Conservation (phyloP, 2,888 invertebrate genomes). For the Nomada ruficornis region DNA sequence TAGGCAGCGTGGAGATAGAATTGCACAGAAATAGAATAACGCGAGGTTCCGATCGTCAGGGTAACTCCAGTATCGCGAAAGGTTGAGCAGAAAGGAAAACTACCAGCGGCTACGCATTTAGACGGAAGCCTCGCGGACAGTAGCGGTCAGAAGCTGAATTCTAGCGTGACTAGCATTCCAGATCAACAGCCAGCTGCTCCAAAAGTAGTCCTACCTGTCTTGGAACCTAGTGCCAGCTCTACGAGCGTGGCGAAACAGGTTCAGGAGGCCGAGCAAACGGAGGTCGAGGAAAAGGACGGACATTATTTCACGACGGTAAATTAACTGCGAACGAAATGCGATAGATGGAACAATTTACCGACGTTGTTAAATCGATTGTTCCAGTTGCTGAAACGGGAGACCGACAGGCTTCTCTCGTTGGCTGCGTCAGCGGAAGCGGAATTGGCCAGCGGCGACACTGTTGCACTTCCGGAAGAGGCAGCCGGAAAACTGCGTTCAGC, state of each 20-base stretch:
- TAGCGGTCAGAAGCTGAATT: constrained; percentile 72
- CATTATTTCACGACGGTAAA: constrained; percentile 90
- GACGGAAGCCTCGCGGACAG: constrained; percentile 57
- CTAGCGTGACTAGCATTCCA: constrained; percentile 79
- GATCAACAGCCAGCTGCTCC: constrained; percentile 84
- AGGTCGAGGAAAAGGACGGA: constrained; percentile 87
- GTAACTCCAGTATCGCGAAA: constrained; percentile 62
- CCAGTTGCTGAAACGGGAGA: constrained; percentile 89
- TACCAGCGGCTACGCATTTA: constrained; percentile 29
- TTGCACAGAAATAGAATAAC: neutral
- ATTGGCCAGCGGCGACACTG: constrained; percentile 84
- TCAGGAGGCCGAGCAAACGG: constrained; percentile 72
- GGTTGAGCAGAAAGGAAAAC: constrained; percentile 61
- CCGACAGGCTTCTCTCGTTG: constrained; percentile 88
- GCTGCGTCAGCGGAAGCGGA: constrained; percentile 90
- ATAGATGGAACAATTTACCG: neutral
- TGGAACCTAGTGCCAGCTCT: constrained; percentile 77
- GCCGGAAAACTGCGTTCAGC: constrained; percentile 94
- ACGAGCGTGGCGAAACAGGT: constrained; percentile 75
- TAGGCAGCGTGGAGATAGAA: too few species aligned
- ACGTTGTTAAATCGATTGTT: constrained; percentile 42
- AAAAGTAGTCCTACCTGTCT: constrained; percentile 83
- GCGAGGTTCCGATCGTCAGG: constrained; percentile 34
- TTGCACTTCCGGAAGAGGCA: constrained; percentile 90
- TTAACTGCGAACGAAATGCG: neutral